Conservation (phyloP, 1,140 invertebrate species). For the Drosophila bocki region DNA sequence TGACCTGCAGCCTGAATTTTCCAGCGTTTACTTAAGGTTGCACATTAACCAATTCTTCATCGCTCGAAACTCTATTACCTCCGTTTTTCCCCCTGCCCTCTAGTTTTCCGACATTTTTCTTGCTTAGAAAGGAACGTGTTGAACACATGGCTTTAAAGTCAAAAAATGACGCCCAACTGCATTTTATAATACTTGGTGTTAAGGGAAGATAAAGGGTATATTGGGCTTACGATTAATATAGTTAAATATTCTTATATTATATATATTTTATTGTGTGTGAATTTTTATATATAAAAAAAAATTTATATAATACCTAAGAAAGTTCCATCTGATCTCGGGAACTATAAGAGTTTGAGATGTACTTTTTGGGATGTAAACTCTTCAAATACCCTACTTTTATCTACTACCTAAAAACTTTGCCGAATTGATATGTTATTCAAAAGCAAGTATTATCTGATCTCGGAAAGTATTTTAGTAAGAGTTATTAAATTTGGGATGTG, state of each 20-base stretch:
- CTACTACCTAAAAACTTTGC: not conserved
- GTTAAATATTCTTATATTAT: too few species aligned
- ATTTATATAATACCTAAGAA: not conserved
- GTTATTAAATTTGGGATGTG: not conserved
- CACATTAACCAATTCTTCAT: slow-evolving; percentile 17
- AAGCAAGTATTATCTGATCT: not conserved
- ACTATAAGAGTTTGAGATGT: not conserved
- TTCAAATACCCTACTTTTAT: not conserved
- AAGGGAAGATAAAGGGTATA: not conserved
- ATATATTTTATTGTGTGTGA: too few species aligned
- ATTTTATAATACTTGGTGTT: not conserved
- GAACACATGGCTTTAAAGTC: slow-evolving; percentile 42
- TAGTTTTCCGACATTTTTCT: not conserved
- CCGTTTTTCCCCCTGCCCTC: not conserved
- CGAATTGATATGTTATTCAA: not conserved
- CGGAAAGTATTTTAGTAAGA: not conserved
- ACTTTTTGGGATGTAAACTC: not conserved
- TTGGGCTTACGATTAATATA: not conserved
- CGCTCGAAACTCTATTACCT: slow-evolving; percentile 15
- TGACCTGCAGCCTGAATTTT: slow-evolving; percentile 71
- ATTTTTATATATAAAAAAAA: too few species aligned
- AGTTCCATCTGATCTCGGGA: not conserved
- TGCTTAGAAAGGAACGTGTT: slow-evolving; percentile 26
- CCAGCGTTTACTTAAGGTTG: slow-evolving; percentile 61
- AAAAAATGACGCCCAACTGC: slow-evolving; percentile 17